phyloP scores from a whole-genome alignment of 2,797 vertebrate genomes.

The Thalassophryne amazonica region DNA sequence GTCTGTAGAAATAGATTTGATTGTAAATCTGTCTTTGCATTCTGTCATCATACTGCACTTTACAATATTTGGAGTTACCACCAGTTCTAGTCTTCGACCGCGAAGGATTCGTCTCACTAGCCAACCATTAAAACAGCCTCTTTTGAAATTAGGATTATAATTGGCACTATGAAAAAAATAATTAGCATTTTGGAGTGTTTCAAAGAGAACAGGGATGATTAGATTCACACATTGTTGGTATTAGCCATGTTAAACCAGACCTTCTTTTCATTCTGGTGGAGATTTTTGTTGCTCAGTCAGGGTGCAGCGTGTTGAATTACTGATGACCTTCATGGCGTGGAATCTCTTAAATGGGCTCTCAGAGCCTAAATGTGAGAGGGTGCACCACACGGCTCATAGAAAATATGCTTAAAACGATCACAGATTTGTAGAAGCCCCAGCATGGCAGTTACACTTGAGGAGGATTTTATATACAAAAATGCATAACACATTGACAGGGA shows the following conservation, averaged over 20 bases:
- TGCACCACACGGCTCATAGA: conserved; percentile 19
- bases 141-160: conserved; percentile 93
- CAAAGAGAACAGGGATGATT: conserved; percentile 81
- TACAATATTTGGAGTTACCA: conserved; percentile 39
- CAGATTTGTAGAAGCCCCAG: conserved; percentile 17
- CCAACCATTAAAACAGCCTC: conserved; percentile 75
- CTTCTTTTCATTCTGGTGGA: conserved; percentile 24
- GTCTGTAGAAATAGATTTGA: neutral
- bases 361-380: conserved; percentile 27
- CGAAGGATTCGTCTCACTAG: conserved; percentile 78
- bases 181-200: conserved; percentile 85
- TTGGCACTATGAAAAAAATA: conserved; percentile 87
- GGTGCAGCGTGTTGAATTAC: conserved; percentile 80
- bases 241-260: conserved; percentile 67
- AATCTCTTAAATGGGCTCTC: conserved; percentile 30
- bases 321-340: conserved; percentile 75
- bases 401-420: conserved; percentile 37
- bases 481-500: conserved; percentile 24
- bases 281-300: conserved; percentile 56
- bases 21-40: conserved; percentile 31
- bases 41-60: conserved; percentile 49
- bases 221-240: conserved; percentile 46
- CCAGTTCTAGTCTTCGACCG: conserved; percentile 54
- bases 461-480: conserved; percentile 37
- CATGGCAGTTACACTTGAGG: conserved; percentile 20